Base-by-base conservation (phyloP, 2,113 vertebrate species). In the Daboia siamensis region DNA sequence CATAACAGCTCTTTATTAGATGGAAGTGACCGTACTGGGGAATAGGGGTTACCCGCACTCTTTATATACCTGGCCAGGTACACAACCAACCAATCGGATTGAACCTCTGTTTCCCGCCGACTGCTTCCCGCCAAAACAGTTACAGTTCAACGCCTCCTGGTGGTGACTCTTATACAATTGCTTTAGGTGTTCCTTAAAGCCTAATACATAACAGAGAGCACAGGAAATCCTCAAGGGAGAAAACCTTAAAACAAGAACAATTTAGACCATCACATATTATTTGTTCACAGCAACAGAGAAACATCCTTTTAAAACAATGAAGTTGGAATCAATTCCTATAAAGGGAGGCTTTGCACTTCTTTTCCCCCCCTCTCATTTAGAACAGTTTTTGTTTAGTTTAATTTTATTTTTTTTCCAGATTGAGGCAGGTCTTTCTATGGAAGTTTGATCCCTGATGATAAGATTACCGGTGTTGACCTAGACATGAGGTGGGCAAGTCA, bases 201-300 rank as follows among this genome's bases (percentile, higher is more conserved):
- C 39, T 39, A 39, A 39, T 39, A 39, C 39, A 39, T 39, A 39
- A 39, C 39, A 39, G 39, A 39, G 39, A 86, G 23, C 26, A n/a
- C 74, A 89, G 69, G 51, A 89, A n/a, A 55, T 13, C 56, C 21
- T 48, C 12, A 85, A 24, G 48, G 56, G 87, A 54, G 86, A 80
- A 92, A 89, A 85, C 33, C 59, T 59, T 88, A 48, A 74, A 88
- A 33, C 5, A 17, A 84, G 64, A 90, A 90, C 92, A 90, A 89
- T 39, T 48, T 90, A 74, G 84, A 85, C 69, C 59, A 85, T 55
- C 89, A 84, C 69, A 59, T 44, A 56, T 54, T 46, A 51, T 92
- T 89, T 92, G 69, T 59, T 87, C 89, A 89, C 21, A 24, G 6
- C 24, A 29, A 11, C 57, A 20, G 59, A 24, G 24, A 59, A 59